Evolutionary conservation across 2,113 vertebrate species (phyloP), one percentile per base, ranked within the genome.

Genomic region (Speoplatyrhinus poulsoni): DNA sequence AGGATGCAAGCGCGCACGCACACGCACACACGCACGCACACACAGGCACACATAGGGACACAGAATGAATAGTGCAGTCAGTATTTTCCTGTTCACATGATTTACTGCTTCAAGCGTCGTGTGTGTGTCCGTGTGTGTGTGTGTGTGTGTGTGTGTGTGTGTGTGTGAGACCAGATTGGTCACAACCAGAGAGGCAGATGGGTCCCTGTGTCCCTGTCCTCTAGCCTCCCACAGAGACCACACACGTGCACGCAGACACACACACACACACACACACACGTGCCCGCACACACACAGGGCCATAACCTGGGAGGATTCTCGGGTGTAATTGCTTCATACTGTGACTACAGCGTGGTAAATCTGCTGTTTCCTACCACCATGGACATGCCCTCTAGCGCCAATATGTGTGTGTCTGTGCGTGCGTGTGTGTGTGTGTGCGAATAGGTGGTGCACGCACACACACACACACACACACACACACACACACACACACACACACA

Each of bases 161-260:
- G 52, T 10, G 46, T 66, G 62, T 8, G 55, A 63, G 76, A 85
- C 75, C 80, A 87, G 82, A 85, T 87, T 85, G 80, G 85, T 77
- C 77, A 82, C 69, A 79, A 79, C 70, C 62, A 81, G 5, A 41
- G 80, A 84, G 88, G 87, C 90, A 91, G 90, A 90, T 91, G 88
- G 89, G 75, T 77, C 75, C 80, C 65, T 49, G 76, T 79, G 68
- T 82, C 80, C 73, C 81, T 72, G 69, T 76, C 88, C 73, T 84
- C 68, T 12, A 70, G 64, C 79, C 72, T 72, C 81, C 76, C 62
- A 67, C 74, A 50, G 72, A 81, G 46, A 6, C 65, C 9, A 19
- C 41, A 32, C 46, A 62, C 55, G 36, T 46, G 33, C 67, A 60
- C 47, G 9, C 46, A 60, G 13, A 32, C 19, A 52, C 54, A 32